Conservation (phyloP, 2,113 vertebrate species). For the Podocnemis expansa region DNA sequence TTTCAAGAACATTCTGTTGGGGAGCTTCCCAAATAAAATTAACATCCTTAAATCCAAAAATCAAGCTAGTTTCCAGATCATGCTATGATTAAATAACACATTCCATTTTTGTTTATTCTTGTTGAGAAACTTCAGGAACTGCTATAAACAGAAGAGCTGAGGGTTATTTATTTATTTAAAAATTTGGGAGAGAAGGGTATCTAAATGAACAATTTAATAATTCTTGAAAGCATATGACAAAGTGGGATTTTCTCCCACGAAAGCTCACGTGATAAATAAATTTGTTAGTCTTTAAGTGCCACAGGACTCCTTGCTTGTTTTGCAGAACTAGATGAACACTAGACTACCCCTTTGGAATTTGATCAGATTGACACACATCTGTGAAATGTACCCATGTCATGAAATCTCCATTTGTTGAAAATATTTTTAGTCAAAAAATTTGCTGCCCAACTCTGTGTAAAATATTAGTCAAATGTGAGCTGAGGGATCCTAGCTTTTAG, state of each 20-base stretch:
- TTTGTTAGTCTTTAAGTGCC: no score
- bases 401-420: not conserved
- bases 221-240: no score
- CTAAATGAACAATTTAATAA: not conserved
- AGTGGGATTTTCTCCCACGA: no score
- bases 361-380: not conserved
- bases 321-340: no score
- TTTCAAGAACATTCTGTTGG: not conserved
- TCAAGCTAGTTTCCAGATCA: slow-evolving; percentile 10
- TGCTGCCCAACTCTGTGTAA: not conserved
- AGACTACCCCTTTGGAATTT: no score
- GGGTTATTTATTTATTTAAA: no score
- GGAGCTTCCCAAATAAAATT: slow-evolving; percentile 37
- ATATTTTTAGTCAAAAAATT: not conserved
- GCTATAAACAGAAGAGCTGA: not conserved
- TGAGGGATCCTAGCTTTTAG: not conserved
- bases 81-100: not conserved
- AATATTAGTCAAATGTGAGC: not conserved
- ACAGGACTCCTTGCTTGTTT: no score
- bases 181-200: not conserved
- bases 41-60: slow-evolving; percentile 34
- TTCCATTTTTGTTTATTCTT: slow-evolving; percentile 46
- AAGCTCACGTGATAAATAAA: no score
- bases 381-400: not conserved
- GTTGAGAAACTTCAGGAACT: slow-evolving; percentile 7